Percentiles rank a stretch among this genome's conserved stretches.
These are phyloP conservation scores for Liparis tanakae DNA, from an alignment of 2,797 vertebrate genomes.

Conservation along the genomic window DNA sequence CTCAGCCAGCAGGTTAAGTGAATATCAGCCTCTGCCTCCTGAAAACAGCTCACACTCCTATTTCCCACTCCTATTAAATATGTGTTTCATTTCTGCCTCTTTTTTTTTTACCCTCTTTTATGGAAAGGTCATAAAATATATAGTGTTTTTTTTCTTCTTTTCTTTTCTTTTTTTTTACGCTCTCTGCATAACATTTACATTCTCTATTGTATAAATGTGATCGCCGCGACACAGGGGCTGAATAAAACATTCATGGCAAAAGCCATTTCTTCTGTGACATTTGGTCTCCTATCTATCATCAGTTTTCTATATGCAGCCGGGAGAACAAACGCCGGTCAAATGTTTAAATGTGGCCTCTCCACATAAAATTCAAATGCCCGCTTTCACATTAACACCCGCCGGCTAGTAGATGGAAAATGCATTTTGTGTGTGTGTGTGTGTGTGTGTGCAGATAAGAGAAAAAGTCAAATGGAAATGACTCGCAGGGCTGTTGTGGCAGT, in stretches of 20 bases:
- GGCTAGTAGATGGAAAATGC: constrained; percentile 81
- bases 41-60: constrained; percentile 51
- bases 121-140: constrained; percentile 84
- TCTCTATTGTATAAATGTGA: constrained; percentile 83
- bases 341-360: constrained; percentile 82
- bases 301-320: constrained; percentile 76
- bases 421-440: constrained; percentile 42
- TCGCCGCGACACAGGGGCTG: constrained; percentile 66
- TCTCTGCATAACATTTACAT: constrained; percentile 84
- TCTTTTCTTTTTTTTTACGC: constrained; percentile 52
- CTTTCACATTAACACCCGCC: constrained; percentile 80
- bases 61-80: constrained; percentile 73
- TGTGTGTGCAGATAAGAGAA: constrained; percentile 79
- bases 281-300: constrained; percentile 84
- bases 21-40: constrained; percentile 70
- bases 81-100: constrained; percentile 76
- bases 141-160: constrained; percentile 55
- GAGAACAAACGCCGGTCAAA: constrained; percentile 82
- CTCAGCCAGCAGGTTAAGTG: constrained; percentile 72
- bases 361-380: constrained; percentile 80
- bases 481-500: constrained; percentile 70
- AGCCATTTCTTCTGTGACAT: constrained; percentile 84
- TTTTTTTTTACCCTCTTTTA: constrained; percentile 81
- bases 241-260: constrained; percentile 84
- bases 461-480: constrained; percentile 85